Evolutionary conservation across 2,113 vertebrate genomes (phyloP).

Genomic region (Rhegmatorhina hoffmannsi): DNA sequence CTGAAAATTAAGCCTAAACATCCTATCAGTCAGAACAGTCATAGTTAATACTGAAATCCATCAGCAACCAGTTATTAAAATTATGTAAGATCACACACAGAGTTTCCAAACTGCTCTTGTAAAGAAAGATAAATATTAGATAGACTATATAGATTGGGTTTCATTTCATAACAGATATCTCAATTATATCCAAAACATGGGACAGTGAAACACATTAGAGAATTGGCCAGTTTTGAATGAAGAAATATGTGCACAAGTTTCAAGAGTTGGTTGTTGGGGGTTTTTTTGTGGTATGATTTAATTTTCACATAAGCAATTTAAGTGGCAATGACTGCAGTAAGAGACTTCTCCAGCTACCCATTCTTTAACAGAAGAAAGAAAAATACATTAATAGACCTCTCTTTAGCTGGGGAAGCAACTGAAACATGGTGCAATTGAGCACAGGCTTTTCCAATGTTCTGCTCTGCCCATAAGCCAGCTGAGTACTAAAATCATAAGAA

Average conservation of each 20-base stretch:
- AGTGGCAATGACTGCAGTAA: background rate
- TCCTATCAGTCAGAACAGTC: slow-evolving; percentile 25
- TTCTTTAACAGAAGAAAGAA: background rate
- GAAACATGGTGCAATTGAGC: background rate
- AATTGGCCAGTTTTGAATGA: slow-evolving; percentile 10
- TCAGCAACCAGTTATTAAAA: slow-evolving; percentile 65
- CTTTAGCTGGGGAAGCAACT: background rate
- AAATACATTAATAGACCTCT: background rate
- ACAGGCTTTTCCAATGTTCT: background rate
- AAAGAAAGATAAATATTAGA: slow-evolving; percentile 56
- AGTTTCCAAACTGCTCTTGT: slow-evolving; percentile 57
- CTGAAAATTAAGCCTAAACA: slow-evolving; percentile 42
- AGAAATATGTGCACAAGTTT: background rate
- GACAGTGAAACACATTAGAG: slow-evolving; percentile 9
- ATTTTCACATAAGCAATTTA: background rate
- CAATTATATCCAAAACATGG: slow-evolving; percentile 47
- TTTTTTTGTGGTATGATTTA: background rate
- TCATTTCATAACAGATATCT: slow-evolving; percentile 44
- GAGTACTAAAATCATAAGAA: background rate
- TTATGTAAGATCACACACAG: slow-evolving; percentile 59
- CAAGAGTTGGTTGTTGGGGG: background rate
- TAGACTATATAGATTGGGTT: background rate
- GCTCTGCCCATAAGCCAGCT: background rate
- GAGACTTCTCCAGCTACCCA: background rate
- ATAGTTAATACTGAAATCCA: slow-evolving; percentile 47